These are phyloP conservation scores for Pangasianodon hypophthalmus DNA, from an alignment of 2,113 vertebrate genomes.

Conservation along the genomic window DNA sequence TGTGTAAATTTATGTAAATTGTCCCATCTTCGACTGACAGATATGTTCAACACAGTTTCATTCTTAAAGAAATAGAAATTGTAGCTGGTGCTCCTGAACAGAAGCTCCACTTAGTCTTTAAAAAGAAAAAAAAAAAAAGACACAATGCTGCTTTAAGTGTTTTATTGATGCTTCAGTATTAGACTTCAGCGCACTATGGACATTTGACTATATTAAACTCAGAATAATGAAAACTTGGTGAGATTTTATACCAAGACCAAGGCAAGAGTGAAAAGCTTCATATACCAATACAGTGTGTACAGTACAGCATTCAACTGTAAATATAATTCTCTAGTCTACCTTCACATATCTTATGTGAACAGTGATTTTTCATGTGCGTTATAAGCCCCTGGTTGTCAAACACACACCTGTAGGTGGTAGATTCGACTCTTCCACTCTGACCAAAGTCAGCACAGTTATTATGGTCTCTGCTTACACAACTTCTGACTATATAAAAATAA, in stretches of 20 bases:
- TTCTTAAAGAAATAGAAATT: no score
- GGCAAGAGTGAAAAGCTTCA: not conserved
- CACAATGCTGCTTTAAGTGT: not conserved
- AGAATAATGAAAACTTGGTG: not conserved
- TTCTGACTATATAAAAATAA: not conserved
- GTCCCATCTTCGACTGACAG: no score
- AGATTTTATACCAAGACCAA: not conserved
- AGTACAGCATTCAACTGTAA: not conserved
- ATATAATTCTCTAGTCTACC: not conserved
- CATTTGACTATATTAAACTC: not conserved
- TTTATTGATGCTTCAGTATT: not conserved
- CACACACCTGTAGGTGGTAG: not conserved
- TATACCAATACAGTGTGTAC: not conserved
- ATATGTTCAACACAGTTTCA: no score
- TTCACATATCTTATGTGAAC: not conserved
- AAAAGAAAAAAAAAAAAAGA: not conserved
- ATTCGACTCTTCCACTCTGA: not conserved
- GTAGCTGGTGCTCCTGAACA: no score
- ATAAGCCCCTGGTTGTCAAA: not conserved
- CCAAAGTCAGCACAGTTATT: not conserved
- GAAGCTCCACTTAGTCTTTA: no score
- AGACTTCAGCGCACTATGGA: not conserved
- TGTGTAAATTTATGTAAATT: no score
- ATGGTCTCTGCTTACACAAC: not conserved
- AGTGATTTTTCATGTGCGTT: not conserved